phyloP scores from a whole-genome alignment of 2,888 invertebrate genomes.

The Gortyna flavago region DNA sequence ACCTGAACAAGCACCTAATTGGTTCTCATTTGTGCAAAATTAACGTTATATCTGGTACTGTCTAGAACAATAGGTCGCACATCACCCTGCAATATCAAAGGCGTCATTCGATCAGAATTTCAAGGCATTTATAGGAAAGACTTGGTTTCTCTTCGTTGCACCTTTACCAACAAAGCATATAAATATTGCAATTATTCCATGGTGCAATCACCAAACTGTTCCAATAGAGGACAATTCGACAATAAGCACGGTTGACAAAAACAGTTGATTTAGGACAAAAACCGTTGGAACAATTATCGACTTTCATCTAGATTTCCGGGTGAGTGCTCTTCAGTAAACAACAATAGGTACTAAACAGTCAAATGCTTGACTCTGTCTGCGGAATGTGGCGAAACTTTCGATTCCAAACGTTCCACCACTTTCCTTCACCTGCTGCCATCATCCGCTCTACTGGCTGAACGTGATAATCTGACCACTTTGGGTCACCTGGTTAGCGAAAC shows the following conservation, averaged over 20 bases:
- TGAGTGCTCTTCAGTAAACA: slow-evolving; percentile 30
- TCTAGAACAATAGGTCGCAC: neutral
- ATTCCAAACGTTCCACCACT: slow-evolving; percentile 44
- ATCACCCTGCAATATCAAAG: neutral
- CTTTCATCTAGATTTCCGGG: slow-evolving; percentile 42
- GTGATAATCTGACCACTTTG: slow-evolving; percentile 48
- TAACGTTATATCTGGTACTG: neutral
- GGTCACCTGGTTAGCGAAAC: slow-evolving; percentile 54
- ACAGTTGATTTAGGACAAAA: slow-evolving; percentile 17
- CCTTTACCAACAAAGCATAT: neutral
- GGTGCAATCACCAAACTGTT: neutral
- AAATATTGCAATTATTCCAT: neutral
- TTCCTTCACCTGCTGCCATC: slow-evolving; percentile 58
- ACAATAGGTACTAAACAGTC: slow-evolving; percentile 9
- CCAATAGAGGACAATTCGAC: neutral
- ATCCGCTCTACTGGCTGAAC: slow-evolving; percentile 60
- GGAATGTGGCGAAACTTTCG: slow-evolving; percentile 56
- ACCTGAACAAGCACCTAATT: neutral
- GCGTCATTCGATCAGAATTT: neutral
- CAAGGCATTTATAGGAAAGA: neutral
- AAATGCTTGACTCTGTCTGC: slow-evolving; percentile 17
- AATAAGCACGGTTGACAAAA: slow-evolving; percentile 5
- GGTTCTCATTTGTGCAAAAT: neutral
- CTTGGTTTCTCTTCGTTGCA: neutral
- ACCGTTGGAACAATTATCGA: neutral